These are phyloP conservation scores for Harpagifer antarcticus DNA, from an alignment of 2,797 vertebrate species.

Conservation along the genomic window DNA sequence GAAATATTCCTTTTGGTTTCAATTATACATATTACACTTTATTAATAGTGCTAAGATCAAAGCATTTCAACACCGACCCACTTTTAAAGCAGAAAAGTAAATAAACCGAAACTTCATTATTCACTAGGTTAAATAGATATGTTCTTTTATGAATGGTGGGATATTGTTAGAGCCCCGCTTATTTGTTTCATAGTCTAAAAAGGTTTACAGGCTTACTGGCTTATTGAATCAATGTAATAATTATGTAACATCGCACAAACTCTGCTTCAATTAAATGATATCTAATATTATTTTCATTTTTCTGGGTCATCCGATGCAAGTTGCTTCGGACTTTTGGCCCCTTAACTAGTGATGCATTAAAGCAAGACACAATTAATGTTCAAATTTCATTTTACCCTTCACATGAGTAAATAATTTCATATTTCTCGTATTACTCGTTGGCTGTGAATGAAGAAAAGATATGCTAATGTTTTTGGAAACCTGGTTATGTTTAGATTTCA, in stretches of 20 bases:
- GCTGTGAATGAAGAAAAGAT: constrained; percentile 2
- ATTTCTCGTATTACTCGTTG: constrained; percentile 8
- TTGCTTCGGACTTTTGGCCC: constrained; percentile 21
- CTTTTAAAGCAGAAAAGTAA: constrained; percentile 28
- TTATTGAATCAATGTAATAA: constrained; percentile 16
- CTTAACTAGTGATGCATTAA: constrained; percentile 29
- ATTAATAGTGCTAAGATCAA: constrained; percentile 39
- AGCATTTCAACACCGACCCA: constrained; percentile 28
- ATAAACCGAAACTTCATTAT: constrained; percentile 29
- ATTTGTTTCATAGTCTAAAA: constrained; percentile 33
- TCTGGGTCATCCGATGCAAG: constrained; percentile 18
- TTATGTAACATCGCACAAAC: constrained; percentile 8
- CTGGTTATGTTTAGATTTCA: constrained; percentile 44
- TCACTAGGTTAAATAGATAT: constrained; percentile 46
- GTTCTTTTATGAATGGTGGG: constrained; percentile 16
- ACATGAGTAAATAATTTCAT: constrained; percentile 24
- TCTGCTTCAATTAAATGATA: constrained; percentile 9
- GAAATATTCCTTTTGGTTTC: constrained; percentile 23
- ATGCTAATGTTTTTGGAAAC: constrained; percentile 33
- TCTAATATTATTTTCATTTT: constrained; percentile 19
- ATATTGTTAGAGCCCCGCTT: neutral
- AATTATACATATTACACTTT: constrained; percentile 30
- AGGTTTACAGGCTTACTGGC: neutral
- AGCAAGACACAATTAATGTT: constrained; percentile 39
- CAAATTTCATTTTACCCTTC: constrained; percentile 27